These are phyloP conservation scores for Cuniculus paca DNA, from an alignment of 2,797 vertebrate species.

Conservation along the genomic window DNA sequence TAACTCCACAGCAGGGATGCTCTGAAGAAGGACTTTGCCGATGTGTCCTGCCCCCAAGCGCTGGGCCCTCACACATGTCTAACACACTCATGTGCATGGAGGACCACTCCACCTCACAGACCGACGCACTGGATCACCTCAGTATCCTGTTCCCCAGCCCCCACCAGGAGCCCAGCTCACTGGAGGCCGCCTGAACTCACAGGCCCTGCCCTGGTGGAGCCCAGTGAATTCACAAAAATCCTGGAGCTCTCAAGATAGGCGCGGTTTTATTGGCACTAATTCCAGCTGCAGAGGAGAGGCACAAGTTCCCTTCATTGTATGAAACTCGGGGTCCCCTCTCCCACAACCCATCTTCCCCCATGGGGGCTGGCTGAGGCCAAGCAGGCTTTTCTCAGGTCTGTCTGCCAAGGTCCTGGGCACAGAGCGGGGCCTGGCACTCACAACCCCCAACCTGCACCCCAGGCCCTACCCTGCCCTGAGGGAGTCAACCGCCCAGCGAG, in stretches of 20 bases:
- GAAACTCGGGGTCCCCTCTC: not conserved
- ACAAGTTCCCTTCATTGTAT: rapidly evolving
- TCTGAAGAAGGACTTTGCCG: not conserved
- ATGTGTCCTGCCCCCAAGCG: rapidly evolving
- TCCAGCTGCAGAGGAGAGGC: not conserved
- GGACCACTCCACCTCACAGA: rapidly evolving
- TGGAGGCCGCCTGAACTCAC: not conserved
- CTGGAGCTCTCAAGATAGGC: not conserved
- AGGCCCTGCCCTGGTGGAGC: rapidly evolving
- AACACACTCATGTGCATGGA: rapidly evolving
- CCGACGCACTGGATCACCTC: rapidly evolving
- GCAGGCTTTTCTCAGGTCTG: not conserved
- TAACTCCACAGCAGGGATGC: not conserved
- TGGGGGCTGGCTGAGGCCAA: not conserved
- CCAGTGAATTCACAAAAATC: not conserved
- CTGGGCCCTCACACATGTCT: too few species aligned
- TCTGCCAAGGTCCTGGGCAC: constrained; percentile 1
- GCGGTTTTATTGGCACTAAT: not conserved
- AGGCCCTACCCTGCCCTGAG: not conserved
- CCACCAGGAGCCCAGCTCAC: not conserved
- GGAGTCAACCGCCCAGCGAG: not conserved
- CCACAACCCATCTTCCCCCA: not conserved
- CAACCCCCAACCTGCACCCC: not conserved
- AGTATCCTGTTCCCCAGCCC: not conserved
- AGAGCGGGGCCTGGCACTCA: constrained; percentile 32